Evolutionary conservation across 2,888 invertebrate species (phyloP), one percentile per base, ranked within the genome.

Genomic region (Zootermopsis nevadensis): DNA sequence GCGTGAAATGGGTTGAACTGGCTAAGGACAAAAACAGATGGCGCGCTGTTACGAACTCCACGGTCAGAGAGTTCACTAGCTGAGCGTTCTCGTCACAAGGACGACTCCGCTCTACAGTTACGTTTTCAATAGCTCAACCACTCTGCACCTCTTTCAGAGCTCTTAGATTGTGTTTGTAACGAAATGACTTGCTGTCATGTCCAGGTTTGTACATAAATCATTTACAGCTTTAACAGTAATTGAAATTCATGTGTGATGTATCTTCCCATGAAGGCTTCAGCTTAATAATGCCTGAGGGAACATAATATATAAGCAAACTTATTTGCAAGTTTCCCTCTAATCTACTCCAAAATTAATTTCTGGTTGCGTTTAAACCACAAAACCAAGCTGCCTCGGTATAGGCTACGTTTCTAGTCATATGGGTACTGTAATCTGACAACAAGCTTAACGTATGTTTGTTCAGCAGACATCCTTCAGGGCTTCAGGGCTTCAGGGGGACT

Each of bases 331-430:
- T 60, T 60, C 60, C 60, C 60, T 12, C 60, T 60, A 60, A 60
- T 60, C n/a, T 60, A n/a, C 60, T 60, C 27, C 60, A 60, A 60
- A 60, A 60, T 60, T 60, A 60, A 60, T 60, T 60, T 60, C 60
- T 60, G n/a, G 60, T 60, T 60, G 60, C 60, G 10, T 60, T 8
- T 60, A 60, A 27, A 60, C 60, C 60, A 15, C 60, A 27, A 60
- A 60, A 60, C 60, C 60, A 60, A 60, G 60, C 60, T 60, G 60
- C 60, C 60, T 60, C 12, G 60, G 60, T 60, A 3, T 60, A 60
- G n/a, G 8, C 27, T 60, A 60, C 27, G 8, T 31, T 69, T 69
- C 22, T 15, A 69, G 33, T 33, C 69, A 69, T 33, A 33, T 69
- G 69, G n/a, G 60, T n/a, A n/a, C 60, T 60, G 60, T n/a, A 60